Percentiles rank a stretch among this genome's conserved stretches.
Evolutionary conservation across 2,888 invertebrate species (phyloP).

Genomic region (Penaeus monodon): DNA sequence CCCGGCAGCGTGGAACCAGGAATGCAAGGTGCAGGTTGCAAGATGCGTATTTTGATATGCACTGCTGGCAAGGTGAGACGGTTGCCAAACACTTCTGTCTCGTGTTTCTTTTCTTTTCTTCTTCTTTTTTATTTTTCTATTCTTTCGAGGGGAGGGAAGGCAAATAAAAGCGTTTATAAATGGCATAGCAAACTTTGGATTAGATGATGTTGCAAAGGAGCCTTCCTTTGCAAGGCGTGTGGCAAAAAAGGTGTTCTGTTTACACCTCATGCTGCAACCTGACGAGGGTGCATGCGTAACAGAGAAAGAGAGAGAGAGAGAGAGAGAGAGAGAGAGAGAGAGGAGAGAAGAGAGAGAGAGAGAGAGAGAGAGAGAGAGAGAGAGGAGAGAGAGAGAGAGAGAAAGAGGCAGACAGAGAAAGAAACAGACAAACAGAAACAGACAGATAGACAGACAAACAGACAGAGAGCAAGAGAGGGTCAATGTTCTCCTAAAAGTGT

Average conservation of each 20-base stretch:
- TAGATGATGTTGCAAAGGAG: background rate
- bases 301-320: background rate
- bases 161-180: background rate
- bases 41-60: constrained; percentile 45
- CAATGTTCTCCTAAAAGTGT: no score
- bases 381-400: no score
- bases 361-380: background rate
- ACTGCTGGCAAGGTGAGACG: constrained; percentile 27
- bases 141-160: background rate
- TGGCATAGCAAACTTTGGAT: no score
- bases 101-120: no score
- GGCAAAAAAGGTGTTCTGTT: background rate
- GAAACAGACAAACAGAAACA: no score
- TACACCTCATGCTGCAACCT: background rate
- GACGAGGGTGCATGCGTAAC: constrained; percentile 19
- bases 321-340: background rate
- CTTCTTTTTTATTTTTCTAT: background rate
- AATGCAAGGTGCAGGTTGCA: constrained; percentile 17
- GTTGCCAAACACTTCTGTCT: constrained; percentile 5
- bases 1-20: no score
- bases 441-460: no score
- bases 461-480: no score
- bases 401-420: no score
- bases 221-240: background rate
- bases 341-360: background rate